Evolutionary conservation across 1,140 invertebrate genomes (phyloP), one percentile per base, ranked within the genome.

Genomic region (Epicauta chinensis): DNA sequence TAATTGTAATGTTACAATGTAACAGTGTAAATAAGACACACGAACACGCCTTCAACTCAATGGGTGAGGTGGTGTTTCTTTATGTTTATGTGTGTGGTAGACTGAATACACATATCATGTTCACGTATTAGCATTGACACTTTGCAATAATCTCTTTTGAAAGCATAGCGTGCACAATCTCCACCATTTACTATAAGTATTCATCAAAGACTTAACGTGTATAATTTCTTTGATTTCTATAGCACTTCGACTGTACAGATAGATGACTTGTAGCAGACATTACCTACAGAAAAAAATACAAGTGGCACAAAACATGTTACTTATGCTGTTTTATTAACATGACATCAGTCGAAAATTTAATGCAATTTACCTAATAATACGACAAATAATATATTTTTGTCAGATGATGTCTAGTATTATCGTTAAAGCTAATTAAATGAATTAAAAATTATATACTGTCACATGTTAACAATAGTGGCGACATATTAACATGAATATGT

Each of bases 21-120:
- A 16, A 32, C 44, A 37, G 44, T 46, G 44, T 46, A 46, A 46
- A 46, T 46, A 35, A 46, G 44, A 46, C 44, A 36, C 44, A 46
- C 30, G 32, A 46, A 35, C 44, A 46, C 44, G 44, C 44, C 44
- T 46, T 30, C 29, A 43, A 29, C 41, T 43, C 42, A 23, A 23
- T 36, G 44, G 44, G 44, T 35, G 31, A 46, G 32, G 44, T 46
- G 44, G 42, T 32, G 42, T 12, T 16, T 11, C 23, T 44, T 32
- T 30, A 44, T 32, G 34, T 32, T 13, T 44, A 32, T 46, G 31
- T 35, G 37, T 36, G 16, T 16, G 12, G 44, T 36, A 46, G 23
- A 35, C 44, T 46, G 31, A 16, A 46, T 35, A 36, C 13, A 36
- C 30, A 15, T 3, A 16, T 46, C 32, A 46, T 35, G 44, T 11